Evolutionary conservation across 2,797 vertebrate species (phyloP).

Genomic region (Phoxinus dragarum): DNA sequence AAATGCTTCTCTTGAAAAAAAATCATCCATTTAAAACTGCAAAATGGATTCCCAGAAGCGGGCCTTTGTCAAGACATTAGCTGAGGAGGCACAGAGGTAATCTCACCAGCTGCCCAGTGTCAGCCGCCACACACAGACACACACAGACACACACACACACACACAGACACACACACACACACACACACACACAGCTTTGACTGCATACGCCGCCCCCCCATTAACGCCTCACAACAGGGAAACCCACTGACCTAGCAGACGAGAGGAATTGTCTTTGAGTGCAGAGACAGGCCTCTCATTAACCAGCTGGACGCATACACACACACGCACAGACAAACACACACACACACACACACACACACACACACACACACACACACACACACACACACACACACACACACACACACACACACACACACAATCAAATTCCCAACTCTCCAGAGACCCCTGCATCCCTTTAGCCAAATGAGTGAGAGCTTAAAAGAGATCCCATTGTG

Average conservation of each 20-base stretch:
- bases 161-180: no score
- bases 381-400: not conserved
- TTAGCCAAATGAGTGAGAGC: slow-evolving; percentile 32
- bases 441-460: slow-evolving; percentile 39
- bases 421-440: slow-evolving; percentile 31
- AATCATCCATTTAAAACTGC: not conserved
- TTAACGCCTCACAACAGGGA: slow-evolving; percentile 46
- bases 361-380: no score
- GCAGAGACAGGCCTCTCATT: slow-evolving; percentile 51
- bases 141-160: no score
- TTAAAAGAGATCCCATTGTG: slow-evolving; percentile 51
- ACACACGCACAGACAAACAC: not conserved
- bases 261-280: slow-evolving; percentile 20
- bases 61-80: slow-evolving; percentile 36
- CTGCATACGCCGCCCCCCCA: slow-evolving; percentile 44
- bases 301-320: slow-evolving; percentile 52
- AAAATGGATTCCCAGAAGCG: slow-evolving; percentile 18
- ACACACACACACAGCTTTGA: slow-evolving; percentile 27
- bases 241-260: slow-evolving; percentile 50
- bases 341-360: no score
- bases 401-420: not conserved
- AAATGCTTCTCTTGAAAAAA: not conserved
- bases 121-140: not conserved
- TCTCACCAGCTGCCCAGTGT: slow-evolving; percentile 51
- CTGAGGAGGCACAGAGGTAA: slow-evolving; percentile 11